Conservation (phyloP, 2,113 vertebrate genomes). For the Corapipo altera region DNA sequence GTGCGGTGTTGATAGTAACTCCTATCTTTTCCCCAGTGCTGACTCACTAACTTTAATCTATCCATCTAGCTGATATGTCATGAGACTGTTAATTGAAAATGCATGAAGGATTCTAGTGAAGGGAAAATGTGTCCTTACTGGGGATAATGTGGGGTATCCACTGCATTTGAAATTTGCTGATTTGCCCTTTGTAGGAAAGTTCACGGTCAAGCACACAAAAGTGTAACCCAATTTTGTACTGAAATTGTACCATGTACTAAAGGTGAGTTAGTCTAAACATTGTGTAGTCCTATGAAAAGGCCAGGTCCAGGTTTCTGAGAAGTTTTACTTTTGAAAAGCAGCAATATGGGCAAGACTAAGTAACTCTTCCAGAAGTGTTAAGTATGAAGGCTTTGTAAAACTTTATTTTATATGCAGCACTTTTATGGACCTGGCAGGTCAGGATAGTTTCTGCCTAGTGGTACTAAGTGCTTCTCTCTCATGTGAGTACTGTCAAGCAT, state of each 20-base stretch:
- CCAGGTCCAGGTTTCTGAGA: neutral
- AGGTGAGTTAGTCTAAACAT: neutral
- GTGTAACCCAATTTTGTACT: neutral
- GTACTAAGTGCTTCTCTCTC: neutral
- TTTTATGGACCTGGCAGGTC: neutral
- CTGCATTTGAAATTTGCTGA: neutral
- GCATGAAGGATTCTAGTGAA: neutral
- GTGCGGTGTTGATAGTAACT: neutral
- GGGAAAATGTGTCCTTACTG: neutral
- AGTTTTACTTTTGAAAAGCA: neutral
- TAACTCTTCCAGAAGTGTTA: neutral
- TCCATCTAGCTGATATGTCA: neutral
- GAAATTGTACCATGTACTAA: neutral
- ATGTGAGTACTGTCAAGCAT: neutral
- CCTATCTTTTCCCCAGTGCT: neutral
- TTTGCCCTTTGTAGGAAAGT: neutral
- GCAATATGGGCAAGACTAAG: neutral
- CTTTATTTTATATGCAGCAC: neutral
- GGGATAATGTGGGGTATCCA: neutral
- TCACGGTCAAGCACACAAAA: neutral
- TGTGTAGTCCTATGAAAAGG: fast-evolving
- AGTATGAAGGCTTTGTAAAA: neutral
- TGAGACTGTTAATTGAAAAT: neutral
- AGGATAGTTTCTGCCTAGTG: neutral
- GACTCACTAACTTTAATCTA: neutral